Conservation (phyloP, 1,140 invertebrate species). For the Hyles vespertilio region DNA sequence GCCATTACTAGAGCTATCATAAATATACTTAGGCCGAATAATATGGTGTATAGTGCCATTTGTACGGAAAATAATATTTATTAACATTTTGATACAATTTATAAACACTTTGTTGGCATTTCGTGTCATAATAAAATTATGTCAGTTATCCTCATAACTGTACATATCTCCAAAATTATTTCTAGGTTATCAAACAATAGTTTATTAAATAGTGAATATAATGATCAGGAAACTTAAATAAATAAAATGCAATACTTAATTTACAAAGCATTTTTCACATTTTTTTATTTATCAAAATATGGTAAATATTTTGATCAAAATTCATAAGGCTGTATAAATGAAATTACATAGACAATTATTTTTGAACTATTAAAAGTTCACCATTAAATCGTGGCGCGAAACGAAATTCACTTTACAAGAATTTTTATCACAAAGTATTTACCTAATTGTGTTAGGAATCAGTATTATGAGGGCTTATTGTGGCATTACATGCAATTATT, state of each 20-base stretch:
- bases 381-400: conserved; percentile 6
- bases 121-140: too few relatives aligned
- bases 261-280: too few relatives aligned
- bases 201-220: too few relatives aligned
- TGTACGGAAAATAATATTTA: conserved; percentile 1
- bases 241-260: too few relatives aligned
- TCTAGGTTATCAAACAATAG: too few relatives aligned
- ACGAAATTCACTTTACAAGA: background rate
- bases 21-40: conserved; percentile 66
- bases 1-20: conserved; percentile 63
- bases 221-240: too few relatives aligned
- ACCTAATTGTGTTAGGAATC: background rate
- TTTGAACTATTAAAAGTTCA: background rate
- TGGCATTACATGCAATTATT: background rate
- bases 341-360: background rate
- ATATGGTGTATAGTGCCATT: conserved; percentile 66
- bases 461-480: background rate
- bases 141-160: too few relatives aligned
- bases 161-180: too few relatives aligned
- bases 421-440: background rate
- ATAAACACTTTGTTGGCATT: too few relatives aligned
- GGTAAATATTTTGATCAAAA: too few relatives aligned
- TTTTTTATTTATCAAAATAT: too few relatives aligned
- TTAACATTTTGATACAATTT: background rate
- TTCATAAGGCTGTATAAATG: background rate